phyloP scores from a whole-genome alignment of 2,888 invertebrate genomes.

The Tenthredo distinguenda region DNA sequence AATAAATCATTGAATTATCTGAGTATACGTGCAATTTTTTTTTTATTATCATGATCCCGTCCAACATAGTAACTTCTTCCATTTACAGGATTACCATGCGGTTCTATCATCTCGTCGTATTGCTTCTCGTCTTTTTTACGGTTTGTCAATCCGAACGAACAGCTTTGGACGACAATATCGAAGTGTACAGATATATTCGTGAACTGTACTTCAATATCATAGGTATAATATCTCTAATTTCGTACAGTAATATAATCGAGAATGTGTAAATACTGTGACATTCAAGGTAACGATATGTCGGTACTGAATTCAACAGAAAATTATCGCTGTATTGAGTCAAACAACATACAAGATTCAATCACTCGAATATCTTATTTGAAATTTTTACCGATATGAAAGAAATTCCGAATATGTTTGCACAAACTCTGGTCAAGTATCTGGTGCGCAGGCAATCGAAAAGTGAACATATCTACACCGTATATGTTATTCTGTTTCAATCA shows the following conservation, averaged over 20 bases:
- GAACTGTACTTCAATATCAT: background rate
- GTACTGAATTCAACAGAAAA: background rate
- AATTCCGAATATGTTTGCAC: background rate
- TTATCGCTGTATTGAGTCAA: background rate
- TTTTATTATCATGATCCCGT: background rate
- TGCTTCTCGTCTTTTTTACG: slow-evolving; percentile 8
- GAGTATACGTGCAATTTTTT: background rate
- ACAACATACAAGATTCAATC: background rate
- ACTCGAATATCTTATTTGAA: background rate
- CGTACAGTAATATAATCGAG: background rate
- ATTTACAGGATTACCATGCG: slow-evolving; percentile 23
- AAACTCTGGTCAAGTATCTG: background rate
- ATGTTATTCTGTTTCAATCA: background rate
- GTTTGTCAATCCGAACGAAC: slow-evolving; percentile 29
- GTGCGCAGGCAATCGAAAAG: background rate
- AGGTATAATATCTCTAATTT: slow-evolving; percentile 5
- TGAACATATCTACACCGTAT: background rate
- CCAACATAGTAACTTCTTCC: background rate
- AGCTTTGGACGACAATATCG: slow-evolving; percentile 31
- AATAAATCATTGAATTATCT: background rate
- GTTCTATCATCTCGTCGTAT: background rate
- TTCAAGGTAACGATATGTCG: background rate
- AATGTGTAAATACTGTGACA: background rate
- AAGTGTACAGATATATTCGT: slow-evolving; percentile 12
- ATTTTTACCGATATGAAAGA: background rate